Base-by-base conservation (phyloP, 2,113 vertebrate species). In the Periophthalmus modestus region DNA sequence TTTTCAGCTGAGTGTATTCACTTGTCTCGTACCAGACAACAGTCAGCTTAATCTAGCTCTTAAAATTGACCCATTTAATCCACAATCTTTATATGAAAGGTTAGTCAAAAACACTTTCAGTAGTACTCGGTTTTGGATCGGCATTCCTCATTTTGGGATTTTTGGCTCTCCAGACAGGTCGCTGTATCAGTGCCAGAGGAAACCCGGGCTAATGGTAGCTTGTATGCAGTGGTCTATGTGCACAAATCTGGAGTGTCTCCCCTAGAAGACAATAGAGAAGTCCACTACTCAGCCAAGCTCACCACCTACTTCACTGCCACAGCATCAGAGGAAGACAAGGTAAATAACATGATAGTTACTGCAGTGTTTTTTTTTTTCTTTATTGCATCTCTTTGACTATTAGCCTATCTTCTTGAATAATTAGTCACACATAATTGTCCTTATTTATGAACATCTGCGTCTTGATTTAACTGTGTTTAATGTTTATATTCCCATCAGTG, bases 141-240 rank as follows among this genome's bases (percentile, higher is more conserved):
- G 62, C 2, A 28, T 13, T 5, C 13, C 1, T 47, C 14, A 67
- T 24, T 24, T 21, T 18, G 7, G 4, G 5, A 3, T 85, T 77
- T 89, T 82, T 34, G 69, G 0, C 87, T 92, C 75, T 36, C 11
- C 47, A 99, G 97, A 91, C 94, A 92, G 50, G 95, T 98, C 74
- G 97, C 95, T 68, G 93, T 99, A 33, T 92, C 94, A 65, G 90
- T 99, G 80, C 96, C 97, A 79, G 95, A 96, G 91, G 95, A 95
- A 84, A 98, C 95, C 0, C 92, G 95, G 54, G 95, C 94, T 82
- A 99, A 98, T 0, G 96, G 96, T 71, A 96, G 95, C 0, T 86
- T 98, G 54, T 97, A 96, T 61, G 96, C 97, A 0, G 95, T 97
- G 21, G 90, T 98, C 77, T 99, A 97, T 78, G 90, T 99, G 66